Evolutionary conservation across 2,888 invertebrate genomes (phyloP).

Genomic region (Xylota segnis): DNA sequence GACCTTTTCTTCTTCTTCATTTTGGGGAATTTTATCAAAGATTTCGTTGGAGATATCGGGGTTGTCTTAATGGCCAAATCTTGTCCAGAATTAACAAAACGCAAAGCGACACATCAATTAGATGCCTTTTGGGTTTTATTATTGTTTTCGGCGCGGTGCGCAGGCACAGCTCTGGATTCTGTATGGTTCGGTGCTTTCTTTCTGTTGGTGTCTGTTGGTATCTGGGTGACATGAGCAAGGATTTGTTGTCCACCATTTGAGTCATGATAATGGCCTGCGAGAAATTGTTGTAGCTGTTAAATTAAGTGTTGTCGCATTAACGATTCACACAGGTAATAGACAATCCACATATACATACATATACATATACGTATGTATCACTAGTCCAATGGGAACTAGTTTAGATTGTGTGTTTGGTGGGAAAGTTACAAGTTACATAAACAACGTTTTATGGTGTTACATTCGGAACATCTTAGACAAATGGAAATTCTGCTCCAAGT

Average conservation of each 20-base stretch:
- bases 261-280: constrained; percentile 67
- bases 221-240: constrained; percentile 77
- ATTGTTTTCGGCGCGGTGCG: constrained; percentile 76
- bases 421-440: background rate
- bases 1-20: constrained; percentile 40
- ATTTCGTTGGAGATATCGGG: constrained; percentile 81
- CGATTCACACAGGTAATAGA: constrained; percentile 54
- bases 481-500: too few relatives aligned
- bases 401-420: constrained; percentile 16
- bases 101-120: constrained; percentile 89
- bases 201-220: constrained; percentile 68
- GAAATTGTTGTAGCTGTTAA: constrained; percentile 73
- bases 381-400: constrained; percentile 41
- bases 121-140: constrained; percentile 81
- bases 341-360: too few relatives aligned
- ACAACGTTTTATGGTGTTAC: too few relatives aligned
- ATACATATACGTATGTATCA: constrained; percentile 27
- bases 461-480: too few relatives aligned
- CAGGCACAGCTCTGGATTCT: constrained; percentile 69
- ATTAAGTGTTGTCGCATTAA: constrained; percentile 74
- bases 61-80: constrained; percentile 90
- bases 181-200: constrained; percentile 72
- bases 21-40: constrained; percentile 76
- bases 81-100: constrained; percentile 89
- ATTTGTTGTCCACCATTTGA: constrained; percentile 74